phyloP scores from a whole-genome alignment of 2,888 invertebrate genomes.

The Brachyopa scutellaris region DNA sequence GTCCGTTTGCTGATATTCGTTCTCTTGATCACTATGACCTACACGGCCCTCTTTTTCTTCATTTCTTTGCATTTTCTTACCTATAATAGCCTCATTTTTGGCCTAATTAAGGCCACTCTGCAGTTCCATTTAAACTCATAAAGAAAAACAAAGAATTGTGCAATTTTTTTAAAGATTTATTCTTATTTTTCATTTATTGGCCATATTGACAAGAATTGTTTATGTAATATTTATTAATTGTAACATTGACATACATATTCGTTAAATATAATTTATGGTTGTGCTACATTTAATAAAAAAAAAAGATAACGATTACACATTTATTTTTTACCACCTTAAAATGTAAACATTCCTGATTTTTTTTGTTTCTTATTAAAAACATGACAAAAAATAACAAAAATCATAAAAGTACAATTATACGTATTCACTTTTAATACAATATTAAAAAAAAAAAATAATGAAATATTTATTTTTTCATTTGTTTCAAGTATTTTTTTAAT shows the following conservation, averaged over 20 bases:
- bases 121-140: no score
- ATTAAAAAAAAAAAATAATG: conserved; percentile 37
- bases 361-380: conserved; percentile 8
- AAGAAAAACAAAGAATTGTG: no score
- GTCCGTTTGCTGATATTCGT: no score
- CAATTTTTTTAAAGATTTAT: conserved; percentile 20
- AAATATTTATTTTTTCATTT: conserved; percentile 25
- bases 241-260: conserved; percentile 71
- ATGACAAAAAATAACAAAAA: conserved; percentile 43
- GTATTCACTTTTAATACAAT: conserved; percentile 34
- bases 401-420: conserved; percentile 31
- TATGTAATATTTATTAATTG: conserved; percentile 71
- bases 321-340: conserved; percentile 21
- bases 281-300: conserved; percentile 54
- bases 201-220: conserved; percentile 81
- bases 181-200: conserved; percentile 77
- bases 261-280: conserved; percentile 56
- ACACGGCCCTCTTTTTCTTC: no score
- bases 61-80: no score
- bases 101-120: no score
- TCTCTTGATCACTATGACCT: no score
- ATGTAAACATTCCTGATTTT: conserved; percentile 40
- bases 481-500: conserved; percentile 1
- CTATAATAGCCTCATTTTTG: no score
- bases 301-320: conserved; percentile 33